phyloP scores from a whole-genome alignment of 2,888 invertebrate species.

The Dicranocentrus wangi region DNA sequence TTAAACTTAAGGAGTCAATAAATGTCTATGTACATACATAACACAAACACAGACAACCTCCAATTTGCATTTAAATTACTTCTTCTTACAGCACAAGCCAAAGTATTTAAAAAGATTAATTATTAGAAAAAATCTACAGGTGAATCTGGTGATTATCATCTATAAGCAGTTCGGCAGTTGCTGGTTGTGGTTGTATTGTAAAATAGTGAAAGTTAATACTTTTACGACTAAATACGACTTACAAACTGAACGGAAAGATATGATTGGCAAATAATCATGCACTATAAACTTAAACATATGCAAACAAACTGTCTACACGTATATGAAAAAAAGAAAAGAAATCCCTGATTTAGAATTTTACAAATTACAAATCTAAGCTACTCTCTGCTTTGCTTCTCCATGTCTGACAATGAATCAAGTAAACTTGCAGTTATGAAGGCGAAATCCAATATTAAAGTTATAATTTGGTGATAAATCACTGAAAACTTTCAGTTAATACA shows the following conservation, averaged over 20 bases:
- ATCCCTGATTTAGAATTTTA: too few species aligned
- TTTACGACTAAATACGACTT: neutral
- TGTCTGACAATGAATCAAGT: too few species aligned
- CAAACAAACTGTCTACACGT: too few species aligned
- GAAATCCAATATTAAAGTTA: too few species aligned
- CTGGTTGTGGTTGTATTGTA: neutral
- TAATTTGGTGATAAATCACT: too few species aligned
- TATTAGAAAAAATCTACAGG: slow-evolving; percentile 1
- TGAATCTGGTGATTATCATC: slow-evolving; percentile 5
- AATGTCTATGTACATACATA: neutral
- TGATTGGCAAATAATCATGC: too few species aligned
- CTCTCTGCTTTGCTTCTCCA: too few species aligned
- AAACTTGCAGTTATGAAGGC: too few species aligned
- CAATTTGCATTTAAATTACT: slow-evolving; percentile 29
- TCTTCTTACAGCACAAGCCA: neutral
- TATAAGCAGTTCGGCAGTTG: neutral
- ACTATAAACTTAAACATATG: too few species aligned
- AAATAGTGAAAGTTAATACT: slow-evolving; percentile 9
- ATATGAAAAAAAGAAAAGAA: too few species aligned
- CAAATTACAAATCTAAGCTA: too few species aligned
- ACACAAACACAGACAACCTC: neutral
- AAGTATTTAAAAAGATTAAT: neutral
- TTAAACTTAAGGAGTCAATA: neutral
- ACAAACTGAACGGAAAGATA: neutral
- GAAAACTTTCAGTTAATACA: too few species aligned